Conservation (phyloP, 2,888 invertebrate species). For the Drosophila borborema region DNA sequence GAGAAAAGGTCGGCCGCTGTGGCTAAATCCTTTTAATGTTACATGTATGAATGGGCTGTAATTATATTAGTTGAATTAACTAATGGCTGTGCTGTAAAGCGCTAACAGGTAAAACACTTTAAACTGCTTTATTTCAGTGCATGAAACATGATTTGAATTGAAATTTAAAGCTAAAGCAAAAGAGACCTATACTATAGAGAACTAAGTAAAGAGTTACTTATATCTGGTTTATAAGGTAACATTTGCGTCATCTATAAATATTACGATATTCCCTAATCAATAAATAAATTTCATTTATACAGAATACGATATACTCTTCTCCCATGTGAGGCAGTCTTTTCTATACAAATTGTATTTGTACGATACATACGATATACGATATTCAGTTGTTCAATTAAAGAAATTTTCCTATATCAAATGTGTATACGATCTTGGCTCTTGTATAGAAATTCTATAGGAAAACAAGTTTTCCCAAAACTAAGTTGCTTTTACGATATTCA, state of each 20-base stretch:
- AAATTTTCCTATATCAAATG: no score
- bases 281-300: neutral
- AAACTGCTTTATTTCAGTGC: neutral
- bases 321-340: no score
- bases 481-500: neutral
- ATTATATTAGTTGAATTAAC: slow-evolving; percentile 5
- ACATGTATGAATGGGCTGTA: neutral
- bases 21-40: slow-evolving; percentile 10
- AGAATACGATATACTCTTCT: neutral
- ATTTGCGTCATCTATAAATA: neutral
- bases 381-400: no score
- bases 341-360: no score
- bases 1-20: neutral
- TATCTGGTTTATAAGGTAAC: no score
- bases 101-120: neutral
- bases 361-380: no score
- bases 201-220: no score
- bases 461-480: neutral
- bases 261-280: neutral
- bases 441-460: neutral
- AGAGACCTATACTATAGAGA: no score
- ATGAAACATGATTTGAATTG: neutral
- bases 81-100: neutral
- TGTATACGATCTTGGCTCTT: neutral
- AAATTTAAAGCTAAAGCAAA: neutral